Evolutionary conservation across 2,888 invertebrate genomes (phyloP).

Genomic region (Gymnoscelis rufifasciata): DNA sequence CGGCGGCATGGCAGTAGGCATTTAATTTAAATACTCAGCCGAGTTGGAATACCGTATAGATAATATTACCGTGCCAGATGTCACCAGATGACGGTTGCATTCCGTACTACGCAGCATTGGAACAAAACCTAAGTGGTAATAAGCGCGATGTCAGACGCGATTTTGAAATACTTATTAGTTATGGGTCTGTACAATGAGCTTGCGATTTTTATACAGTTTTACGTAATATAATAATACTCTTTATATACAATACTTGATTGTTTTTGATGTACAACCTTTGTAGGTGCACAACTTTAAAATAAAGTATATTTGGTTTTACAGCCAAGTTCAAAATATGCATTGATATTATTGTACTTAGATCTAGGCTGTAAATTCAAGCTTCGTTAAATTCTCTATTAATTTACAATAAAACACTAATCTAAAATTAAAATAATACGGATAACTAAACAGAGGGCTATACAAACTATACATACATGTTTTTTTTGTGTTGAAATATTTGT

Average conservation of each 20-base stretch:
- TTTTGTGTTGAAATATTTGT: conserved; percentile 29
- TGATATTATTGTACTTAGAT: conserved; percentile 35
- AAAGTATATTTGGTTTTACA: conserved; percentile 9
- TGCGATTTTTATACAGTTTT: background rate
- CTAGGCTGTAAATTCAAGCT: conserved; percentile 45
- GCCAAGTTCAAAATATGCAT: conserved; percentile 2
- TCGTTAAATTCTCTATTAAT: conserved; percentile 36
- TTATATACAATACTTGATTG: conserved; percentile 14
- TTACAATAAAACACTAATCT: conserved; percentile 52
- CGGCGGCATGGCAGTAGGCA: too few species aligned
- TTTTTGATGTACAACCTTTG: conserved; percentile 18
- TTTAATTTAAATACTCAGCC: too few species aligned
- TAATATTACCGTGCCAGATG: too few species aligned
- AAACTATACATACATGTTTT: conserved; percentile 32
- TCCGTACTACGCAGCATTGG: too few species aligned
- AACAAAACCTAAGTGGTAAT: too few species aligned
- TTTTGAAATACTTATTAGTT: too few species aligned
- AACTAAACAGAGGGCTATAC: conserved; percentile 38
- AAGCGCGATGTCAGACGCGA: too few species aligned
- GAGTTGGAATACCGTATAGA: too few species aligned
- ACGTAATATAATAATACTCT: conserved; percentile 6
- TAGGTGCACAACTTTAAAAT: conserved; percentile 5
- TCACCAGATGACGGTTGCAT: too few species aligned
- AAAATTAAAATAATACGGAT: conserved; percentile 45
- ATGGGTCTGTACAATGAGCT: background rate